phyloP scores from a whole-genome alignment of 2,113 vertebrate genomes.

The Microtus oregoni region DNA sequence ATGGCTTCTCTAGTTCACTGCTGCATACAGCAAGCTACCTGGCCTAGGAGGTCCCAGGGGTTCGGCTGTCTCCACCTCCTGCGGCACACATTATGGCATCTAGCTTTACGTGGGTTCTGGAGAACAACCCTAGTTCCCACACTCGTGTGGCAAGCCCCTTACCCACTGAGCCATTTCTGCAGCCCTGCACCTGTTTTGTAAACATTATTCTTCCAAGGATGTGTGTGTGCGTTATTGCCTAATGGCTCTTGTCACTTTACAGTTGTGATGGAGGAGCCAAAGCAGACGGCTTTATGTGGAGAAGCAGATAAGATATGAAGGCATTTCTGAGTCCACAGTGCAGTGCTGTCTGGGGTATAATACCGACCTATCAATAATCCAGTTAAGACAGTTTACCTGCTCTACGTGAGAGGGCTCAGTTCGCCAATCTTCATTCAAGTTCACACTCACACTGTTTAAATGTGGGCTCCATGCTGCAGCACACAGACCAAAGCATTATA shows the following conservation, averaged over 20 bases:
- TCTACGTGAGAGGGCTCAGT: slow-evolving; percentile 52
- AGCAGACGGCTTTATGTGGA: slow-evolving; percentile 26
- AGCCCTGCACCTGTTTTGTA: slow-evolving; percentile 36
- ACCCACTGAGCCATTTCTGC: neutral
- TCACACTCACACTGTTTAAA: slow-evolving; percentile 35
- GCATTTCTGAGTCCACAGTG: slow-evolving; percentile 64
- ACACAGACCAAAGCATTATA: slow-evolving; percentile 37
- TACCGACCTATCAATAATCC: slow-evolving; percentile 43
- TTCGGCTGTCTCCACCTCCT: neutral
- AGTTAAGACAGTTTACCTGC: slow-evolving; percentile 58
- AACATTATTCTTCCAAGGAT: slow-evolving; percentile 61
- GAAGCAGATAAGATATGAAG: slow-evolving; percentile 49
- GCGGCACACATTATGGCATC: no score
- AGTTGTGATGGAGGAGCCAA: slow-evolving; percentile 29
- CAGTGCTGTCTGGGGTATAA: slow-evolving; percentile 34
- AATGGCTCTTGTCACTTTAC: slow-evolving; percentile 56
- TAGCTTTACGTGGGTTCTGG: neutral
- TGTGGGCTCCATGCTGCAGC: neutral
- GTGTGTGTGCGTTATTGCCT: slow-evolving; percentile 67
- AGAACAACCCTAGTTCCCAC: neutral
- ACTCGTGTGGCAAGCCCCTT: neutral
- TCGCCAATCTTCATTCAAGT: slow-evolving; percentile 64
- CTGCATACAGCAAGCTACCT: neutral
- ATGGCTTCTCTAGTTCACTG: neutral
- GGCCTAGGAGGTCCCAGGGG: neutral